Conservation (phyloP, 2,113 vertebrate species). For the Dascyllus trimaculatus region DNA sequence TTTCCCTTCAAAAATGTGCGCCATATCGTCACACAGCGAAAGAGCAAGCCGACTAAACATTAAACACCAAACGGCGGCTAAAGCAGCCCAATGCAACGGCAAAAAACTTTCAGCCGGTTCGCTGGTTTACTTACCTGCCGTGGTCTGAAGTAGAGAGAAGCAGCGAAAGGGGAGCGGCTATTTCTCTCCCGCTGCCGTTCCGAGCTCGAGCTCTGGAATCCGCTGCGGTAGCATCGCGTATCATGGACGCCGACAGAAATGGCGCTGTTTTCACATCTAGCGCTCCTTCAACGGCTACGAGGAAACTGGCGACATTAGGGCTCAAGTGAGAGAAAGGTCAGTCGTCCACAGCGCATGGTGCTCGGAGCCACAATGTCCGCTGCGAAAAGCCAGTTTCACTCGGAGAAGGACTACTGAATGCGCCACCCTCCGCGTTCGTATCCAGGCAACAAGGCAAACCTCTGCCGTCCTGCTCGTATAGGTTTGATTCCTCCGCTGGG, state of each 20-base stretch:
- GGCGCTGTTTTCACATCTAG: slow-evolving; percentile 76
- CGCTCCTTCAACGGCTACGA: slow-evolving; percentile 48
- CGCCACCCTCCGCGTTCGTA: slow-evolving; percentile 80
- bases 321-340: slow-evolving; percentile 51
- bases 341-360: not conserved
- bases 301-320: slow-evolving; percentile 82
- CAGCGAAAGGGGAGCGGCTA: slow-evolving; percentile 84
- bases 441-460: slow-evolving; percentile 84
- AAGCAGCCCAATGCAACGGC: not conserved
- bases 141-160: slow-evolving; percentile 75
- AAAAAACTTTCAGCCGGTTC: not conserved
- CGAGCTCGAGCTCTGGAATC: slow-evolving; percentile 86
- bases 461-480: slow-evolving; percentile 67
- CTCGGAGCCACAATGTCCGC: slow-evolving; percentile 80
- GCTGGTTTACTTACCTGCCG: slow-evolving; percentile 77
- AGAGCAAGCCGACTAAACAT: slow-evolving; percentile 11
- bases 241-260: slow-evolving; percentile 84
- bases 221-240: slow-evolving; percentile 85
- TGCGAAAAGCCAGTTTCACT: slow-evolving; percentile 50
- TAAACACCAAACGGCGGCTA: not conserved
- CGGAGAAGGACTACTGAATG: slow-evolving; percentile 30
- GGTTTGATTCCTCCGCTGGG: slow-evolving; percentile 80
- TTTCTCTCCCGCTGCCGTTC: slow-evolving; percentile 86
- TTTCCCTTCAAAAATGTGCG: slow-evolving; percentile 76
- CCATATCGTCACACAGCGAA: slow-evolving; percentile 70